Conservation (phyloP, 1,140 invertebrate genomes). For the Drosophila orena region DNA sequence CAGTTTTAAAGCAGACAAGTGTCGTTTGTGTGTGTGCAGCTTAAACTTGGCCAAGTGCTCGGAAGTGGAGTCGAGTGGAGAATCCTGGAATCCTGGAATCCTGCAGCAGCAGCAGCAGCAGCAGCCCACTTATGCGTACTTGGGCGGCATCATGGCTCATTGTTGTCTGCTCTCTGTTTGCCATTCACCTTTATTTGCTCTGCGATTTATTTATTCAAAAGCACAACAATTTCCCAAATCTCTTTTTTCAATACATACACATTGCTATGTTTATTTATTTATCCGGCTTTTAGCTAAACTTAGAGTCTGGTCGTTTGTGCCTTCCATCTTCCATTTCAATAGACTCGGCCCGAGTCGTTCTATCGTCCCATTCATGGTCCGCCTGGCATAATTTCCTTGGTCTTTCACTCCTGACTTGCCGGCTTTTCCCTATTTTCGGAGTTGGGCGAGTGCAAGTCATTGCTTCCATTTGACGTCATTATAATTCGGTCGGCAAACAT, state of each 20-base stretch:
- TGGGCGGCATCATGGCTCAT: constrained; percentile 59
- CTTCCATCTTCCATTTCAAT: constrained; percentile 70
- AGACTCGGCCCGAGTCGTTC: constrained; percentile 32
- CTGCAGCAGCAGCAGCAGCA: no score
- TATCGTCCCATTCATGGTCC: constrained; percentile 48
- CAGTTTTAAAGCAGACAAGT: constrained; percentile 37
- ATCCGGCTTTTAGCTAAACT: constrained; percentile 79
- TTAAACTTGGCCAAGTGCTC: constrained; percentile 60
- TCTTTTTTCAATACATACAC: constrained; percentile 13
- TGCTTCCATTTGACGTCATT: constrained; percentile 66
- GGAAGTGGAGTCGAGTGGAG: constrained; percentile 11
- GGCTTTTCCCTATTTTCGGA: constrained; percentile 20
- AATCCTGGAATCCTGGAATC: constrained; percentile 5
- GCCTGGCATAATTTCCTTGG: constrained; percentile 59
- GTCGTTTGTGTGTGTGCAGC: constrained; percentile 25
- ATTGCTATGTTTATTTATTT: constrained; percentile 54
- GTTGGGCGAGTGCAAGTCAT: constrained; percentile 40
- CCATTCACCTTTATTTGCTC: constrained; percentile 73
- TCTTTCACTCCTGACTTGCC: constrained; percentile 57
- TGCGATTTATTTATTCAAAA: constrained; percentile 74
- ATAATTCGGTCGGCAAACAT: constrained; percentile 40
- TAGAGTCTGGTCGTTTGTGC: constrained; percentile 71
- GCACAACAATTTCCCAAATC: constrained; percentile 67
- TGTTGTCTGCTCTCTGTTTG: constrained; percentile 45
- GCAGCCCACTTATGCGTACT: constrained; percentile 37